phyloP scores from a whole-genome alignment of 2,888 invertebrate species.

The Sympetrum striolatum region DNA sequence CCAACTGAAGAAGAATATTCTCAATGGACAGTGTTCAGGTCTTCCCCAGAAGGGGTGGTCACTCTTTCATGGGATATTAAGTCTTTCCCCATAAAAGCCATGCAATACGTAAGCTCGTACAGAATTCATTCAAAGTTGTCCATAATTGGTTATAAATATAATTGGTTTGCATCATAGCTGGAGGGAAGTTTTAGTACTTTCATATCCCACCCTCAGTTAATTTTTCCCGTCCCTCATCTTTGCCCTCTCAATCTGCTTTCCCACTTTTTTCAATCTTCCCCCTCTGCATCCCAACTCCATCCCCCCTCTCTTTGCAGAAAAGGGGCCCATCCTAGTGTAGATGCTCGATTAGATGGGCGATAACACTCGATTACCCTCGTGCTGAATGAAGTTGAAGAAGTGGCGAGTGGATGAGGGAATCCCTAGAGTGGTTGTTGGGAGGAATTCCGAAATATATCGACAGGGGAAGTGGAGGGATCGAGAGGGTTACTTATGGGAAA shows the following conservation, averaged over 20 bases:
- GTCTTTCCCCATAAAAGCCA: no score
- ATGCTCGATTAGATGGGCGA: conserved; percentile 33
- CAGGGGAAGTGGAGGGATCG: not conserved
- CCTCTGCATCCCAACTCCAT: not conserved
- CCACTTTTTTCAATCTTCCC: not conserved
- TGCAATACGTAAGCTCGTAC: no score
- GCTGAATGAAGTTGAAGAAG: conserved; percentile 26
- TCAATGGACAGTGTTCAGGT: no score
- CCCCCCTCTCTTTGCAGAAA: not conserved
- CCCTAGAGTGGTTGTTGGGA: not conserved
- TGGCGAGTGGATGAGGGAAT: not conserved
- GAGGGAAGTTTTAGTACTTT: not conserved
- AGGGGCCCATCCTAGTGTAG: not conserved
- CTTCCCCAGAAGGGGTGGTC: no score
- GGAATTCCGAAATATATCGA: not conserved
- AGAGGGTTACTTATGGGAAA: not conserved
- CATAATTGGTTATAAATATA: no score
- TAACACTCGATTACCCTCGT: conserved; percentile 31
- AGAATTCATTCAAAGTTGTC: no score
- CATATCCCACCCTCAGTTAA: not conserved
- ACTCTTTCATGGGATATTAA: no score
- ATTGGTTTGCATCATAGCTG: not conserved
- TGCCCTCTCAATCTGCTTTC: not conserved
- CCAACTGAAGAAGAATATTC: no score
- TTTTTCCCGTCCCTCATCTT: not conserved